These are phyloP conservation scores for Lutraria rhynchaena DNA, from an alignment of 1,140 invertebrate genomes.

Conservation along the genomic window DNA sequence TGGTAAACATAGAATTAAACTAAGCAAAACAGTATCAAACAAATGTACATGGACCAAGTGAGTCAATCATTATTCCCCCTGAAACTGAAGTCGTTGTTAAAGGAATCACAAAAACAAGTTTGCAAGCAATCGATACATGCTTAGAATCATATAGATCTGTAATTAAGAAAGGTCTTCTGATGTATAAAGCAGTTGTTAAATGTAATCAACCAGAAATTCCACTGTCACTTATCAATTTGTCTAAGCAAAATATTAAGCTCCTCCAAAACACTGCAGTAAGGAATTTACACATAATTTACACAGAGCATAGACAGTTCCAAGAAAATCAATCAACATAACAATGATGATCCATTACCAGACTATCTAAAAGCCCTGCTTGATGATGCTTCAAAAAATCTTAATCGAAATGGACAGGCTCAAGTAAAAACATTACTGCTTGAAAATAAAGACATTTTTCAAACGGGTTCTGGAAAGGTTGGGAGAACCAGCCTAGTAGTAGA, in stretches of 20 bases:
- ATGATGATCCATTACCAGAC: not conserved
- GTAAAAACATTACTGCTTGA: not conserved
- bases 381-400: slow-evolving; percentile 27
- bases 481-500: slow-evolving; percentile 27
- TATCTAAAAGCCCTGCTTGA: slow-evolving; percentile 9
- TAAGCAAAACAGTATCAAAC: slow-evolving; percentile 5
- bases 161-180: slow-evolving; percentile 10
- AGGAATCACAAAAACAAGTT: not conserved
- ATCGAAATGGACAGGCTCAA: not conserved
- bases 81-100: slow-evolving; percentile 17
- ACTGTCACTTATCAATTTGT: slow-evolving; percentile 14
- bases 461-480: not conserved
- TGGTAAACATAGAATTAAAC: slow-evolving; percentile 33
- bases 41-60: not conserved
- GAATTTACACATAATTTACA: not conserved
- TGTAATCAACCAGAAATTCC: not conserved
- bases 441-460: slow-evolving; percentile 25
- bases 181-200: slow-evolving; percentile 14
- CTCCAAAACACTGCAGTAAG: not conserved
- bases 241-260: not conserved
- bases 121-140: not conserved
- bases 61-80: not conserved
- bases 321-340: not conserved
- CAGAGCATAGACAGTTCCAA: not conserved
- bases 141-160: slow-evolving; percentile 13